Evolutionary conservation across 2,888 invertebrate species (phyloP), one percentile per base, ranked within the genome.

Genomic region (Mantis religiosa): DNA sequence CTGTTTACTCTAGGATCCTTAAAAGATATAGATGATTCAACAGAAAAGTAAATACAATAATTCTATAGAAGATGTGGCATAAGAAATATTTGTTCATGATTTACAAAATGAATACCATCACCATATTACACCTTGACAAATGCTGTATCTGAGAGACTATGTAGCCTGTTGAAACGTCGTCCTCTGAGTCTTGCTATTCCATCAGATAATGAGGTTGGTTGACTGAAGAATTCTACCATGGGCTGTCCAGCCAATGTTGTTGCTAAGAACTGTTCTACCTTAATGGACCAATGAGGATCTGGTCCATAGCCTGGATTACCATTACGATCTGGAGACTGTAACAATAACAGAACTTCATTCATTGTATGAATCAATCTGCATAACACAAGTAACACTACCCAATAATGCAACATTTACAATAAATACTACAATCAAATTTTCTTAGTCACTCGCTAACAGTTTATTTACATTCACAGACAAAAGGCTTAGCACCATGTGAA

Each of bases 221-320:
- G 93, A 90, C 95, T 95, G 93, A 98, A 98, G 93, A 96, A 97
- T 90, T 96, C 96, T 20, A 97, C 96, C 88, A 98, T 94, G 0
- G 95, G 94, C 47, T 95, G 95, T 87, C 96, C 96, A 9, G 97
- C 96, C 71, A 98, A 94, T 92, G 98, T 96, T 0, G 97, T 97
- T 0, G 98, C 98, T 88, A 98, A 93, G 93, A 98, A 97, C 93
- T 98, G 98, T 92, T 98, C 97, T 89, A 97, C 95, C 0, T 97
- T 97, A 91, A 98, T 97, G 83, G 96, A 96, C 98, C 98, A 98
- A 91, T 95, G 94, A 89, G 95, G 95, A 91, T 95, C 95, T 84
- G 90, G 91, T 9, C 91, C 92, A 47, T 92, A 92, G 87, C 91
- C 94, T 2, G 96, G 95, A 92, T 97, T 96, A 34, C 96, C 96